Evolutionary conservation across 1,140 invertebrate species (phyloP).

Genomic region (Drosophila fuyamai): DNA sequence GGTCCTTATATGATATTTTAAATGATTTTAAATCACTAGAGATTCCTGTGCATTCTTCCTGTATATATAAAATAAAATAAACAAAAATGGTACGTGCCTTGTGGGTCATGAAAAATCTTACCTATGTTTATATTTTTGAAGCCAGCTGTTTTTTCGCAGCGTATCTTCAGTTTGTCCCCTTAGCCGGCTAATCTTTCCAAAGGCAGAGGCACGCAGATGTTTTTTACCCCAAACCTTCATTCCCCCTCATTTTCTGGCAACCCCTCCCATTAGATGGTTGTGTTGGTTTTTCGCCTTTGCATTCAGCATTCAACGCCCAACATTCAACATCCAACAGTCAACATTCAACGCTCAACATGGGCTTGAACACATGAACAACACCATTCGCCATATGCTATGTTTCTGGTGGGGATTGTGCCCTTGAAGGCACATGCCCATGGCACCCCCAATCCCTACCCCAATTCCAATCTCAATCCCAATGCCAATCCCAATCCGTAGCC

Average conservation of each 20-base stretch:
- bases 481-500: not conserved
- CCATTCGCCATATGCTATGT: not conserved
- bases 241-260: not conserved
- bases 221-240: not conserved
- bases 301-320: slow-evolving; percentile 2
- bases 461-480: not conserved
- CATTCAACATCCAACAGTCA: not conserved
- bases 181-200: slow-evolving; percentile 1
- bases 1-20: too few species aligned
- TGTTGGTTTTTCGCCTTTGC: slow-evolving; percentile 2
- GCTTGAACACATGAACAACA: slow-evolving; percentile 2
- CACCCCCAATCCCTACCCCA: not conserved
- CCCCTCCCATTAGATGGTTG: not conserved
- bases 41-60: too few species aligned
- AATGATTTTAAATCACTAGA: too few species aligned
- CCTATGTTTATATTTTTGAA: not conserved
- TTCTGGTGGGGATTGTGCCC: slow-evolving; percentile 10
- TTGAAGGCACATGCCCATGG: slow-evolving; percentile 15
- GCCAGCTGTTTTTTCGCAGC: slow-evolving; percentile 10
- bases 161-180: not conserved
- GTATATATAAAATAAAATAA: not conserved
- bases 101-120: not conserved
- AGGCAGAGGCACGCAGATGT: not conserved
- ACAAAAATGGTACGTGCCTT: not conserved
- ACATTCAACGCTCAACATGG: slow-evolving; percentile 2